Percentiles rank a stretch among this genome's conserved stretches.
These are phyloP conservation scores for Montipora sp. DNA, from an alignment of 64 coral and sea anemone species.

Conservation along the genomic window DNA sequence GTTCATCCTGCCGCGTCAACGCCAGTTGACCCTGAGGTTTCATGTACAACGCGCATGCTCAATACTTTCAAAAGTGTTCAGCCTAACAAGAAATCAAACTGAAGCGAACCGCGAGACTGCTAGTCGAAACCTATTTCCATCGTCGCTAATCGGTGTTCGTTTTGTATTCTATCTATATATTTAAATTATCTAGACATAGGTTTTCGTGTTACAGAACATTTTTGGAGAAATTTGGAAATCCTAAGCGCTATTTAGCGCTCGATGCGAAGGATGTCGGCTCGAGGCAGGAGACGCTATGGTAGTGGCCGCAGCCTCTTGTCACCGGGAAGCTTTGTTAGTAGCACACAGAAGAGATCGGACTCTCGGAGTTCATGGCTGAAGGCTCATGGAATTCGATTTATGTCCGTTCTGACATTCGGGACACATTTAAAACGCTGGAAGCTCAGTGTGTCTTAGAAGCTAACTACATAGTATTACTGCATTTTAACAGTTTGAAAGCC, in stretches of 20 bases:
- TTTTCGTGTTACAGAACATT: neutral
- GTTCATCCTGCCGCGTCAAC: too few relatives aligned
- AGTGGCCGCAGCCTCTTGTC: too few relatives aligned
- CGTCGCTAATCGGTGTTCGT: neutral
- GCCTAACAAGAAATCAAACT: too few relatives aligned
- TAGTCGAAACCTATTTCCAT: neutral
- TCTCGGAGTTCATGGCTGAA: constrained; percentile 4
- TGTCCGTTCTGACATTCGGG: neutral
- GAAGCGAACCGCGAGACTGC: neutral
- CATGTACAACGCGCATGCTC: neutral
- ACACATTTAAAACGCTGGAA: constrained; percentile 4
- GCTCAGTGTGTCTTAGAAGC: neutral
- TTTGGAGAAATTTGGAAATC: neutral
- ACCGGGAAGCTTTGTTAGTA: neutral
- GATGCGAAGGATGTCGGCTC: too few relatives aligned
- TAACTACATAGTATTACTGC: too few relatives aligned
- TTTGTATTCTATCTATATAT: neutral
- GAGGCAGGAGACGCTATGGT: too few relatives aligned
- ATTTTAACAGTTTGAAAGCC: too few relatives aligned
- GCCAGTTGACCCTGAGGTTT: too few relatives aligned
- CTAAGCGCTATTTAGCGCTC: neutral
- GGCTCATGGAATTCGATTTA: neutral
- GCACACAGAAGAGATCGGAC: neutral
- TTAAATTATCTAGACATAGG: neutral
- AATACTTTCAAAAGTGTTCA: too few relatives aligned